These are phyloP conservation scores for Homarus gammarus DNA, from an alignment of 2,888 invertebrate genomes.

Conservation along the genomic window DNA sequence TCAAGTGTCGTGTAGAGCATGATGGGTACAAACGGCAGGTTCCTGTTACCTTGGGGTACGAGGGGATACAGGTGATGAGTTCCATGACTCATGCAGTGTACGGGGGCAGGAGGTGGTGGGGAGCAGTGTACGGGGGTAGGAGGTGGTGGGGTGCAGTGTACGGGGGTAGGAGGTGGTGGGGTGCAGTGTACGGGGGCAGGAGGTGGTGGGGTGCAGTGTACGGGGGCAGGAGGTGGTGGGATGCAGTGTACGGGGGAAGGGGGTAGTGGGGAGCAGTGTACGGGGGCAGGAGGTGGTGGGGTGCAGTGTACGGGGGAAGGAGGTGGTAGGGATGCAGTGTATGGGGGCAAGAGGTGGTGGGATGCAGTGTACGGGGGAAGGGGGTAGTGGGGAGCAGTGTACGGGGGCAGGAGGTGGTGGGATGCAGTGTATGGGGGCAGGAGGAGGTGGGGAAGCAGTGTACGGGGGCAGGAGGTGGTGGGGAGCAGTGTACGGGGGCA, in stretches of 20 bases:
- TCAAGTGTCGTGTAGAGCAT: too few species aligned
- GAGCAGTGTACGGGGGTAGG: not conserved
- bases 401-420: not conserved
- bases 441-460: not conserved
- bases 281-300: not conserved
- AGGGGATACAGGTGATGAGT: not conserved
- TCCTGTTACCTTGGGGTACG: too few species aligned
- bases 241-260: not conserved
- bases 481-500: not conserved
- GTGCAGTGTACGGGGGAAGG: not conserved
- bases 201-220: not conserved
- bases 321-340: not conserved
- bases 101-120: not conserved
- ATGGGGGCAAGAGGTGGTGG: not conserved
- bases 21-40: too few species aligned
- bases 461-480: not conserved
- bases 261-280: not conserved
- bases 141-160: too few species aligned
- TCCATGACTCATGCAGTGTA: not conserved
- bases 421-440: not conserved
- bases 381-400: not conserved
- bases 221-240: not conserved
- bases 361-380: not conserved
- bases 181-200: not conserved
- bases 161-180: not conserved